Conservation (phyloP, 2,113 vertebrate genomes). For the Hassar affinis region DNA sequence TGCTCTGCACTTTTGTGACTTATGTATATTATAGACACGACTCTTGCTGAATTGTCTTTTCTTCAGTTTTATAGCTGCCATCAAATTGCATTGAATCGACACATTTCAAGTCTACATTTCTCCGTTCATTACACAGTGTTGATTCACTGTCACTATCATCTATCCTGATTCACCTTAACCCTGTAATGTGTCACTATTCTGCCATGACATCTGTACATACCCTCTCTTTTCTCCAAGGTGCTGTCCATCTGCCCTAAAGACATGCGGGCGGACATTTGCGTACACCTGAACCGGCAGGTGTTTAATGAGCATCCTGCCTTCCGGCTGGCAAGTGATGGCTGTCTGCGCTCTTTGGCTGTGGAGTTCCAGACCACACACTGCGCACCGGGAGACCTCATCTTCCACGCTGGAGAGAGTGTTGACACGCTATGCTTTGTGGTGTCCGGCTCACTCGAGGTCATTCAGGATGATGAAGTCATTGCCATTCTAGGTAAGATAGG, state of each 20-base stretch:
- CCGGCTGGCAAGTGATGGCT: constrained; percentile 94
- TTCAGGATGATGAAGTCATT: constrained; percentile 97
- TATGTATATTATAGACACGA: constrained; percentile 14
- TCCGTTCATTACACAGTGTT: constrained; percentile 1
- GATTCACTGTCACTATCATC: neutral
- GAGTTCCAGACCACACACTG: constrained; percentile 98
- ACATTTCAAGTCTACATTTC: neutral
- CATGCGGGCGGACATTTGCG: constrained; percentile 98
- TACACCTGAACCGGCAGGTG: constrained; percentile 95
- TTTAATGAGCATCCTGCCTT: constrained; percentile 98
- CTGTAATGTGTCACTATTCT: neutral
- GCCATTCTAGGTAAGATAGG: constrained; percentile 87
- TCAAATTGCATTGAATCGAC: constrained; percentile 30
- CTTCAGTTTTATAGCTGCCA: constrained; percentile 10
- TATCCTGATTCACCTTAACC: neutral
- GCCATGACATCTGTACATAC: neutral
- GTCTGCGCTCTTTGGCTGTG: constrained; percentile 90
- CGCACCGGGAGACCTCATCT: constrained; percentile 96
- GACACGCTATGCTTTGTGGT: constrained; percentile 97
- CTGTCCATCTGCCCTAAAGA: constrained; percentile 98
- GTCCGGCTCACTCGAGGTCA: constrained; percentile 95
- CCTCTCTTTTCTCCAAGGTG: constrained; percentile 72
- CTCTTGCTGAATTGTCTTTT: constrained; percentile 44
- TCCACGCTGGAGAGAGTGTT: constrained; percentile 94
- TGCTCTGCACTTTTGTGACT: constrained; percentile 34